Base-by-base conservation (phyloP, 2,797 vertebrate genomes). In the Cyprinella venusta region DNA sequence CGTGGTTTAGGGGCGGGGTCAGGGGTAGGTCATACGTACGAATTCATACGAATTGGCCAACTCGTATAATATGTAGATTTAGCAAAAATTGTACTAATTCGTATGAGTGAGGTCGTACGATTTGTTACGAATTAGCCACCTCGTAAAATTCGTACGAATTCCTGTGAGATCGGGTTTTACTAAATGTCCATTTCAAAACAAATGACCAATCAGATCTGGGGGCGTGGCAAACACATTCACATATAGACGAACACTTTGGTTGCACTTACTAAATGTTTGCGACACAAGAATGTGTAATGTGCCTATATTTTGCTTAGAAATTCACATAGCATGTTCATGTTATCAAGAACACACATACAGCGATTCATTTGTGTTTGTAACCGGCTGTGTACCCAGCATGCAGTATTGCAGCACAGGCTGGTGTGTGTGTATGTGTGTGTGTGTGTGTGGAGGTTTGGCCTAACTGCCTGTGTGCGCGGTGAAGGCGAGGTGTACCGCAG, bases 401-500 rank as follows among this genome's bases (percentile, higher is more conserved):
- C 69, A 63, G 26, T 36, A 61, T 13, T 61, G 30, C 30, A 36
- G 30, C 42, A 54, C 8, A 33, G 10, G 79, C 40, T 42, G 81
- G 74, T 18, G 45, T 81, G 45, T 72, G 36, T 40, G 45, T 81
- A 33, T 72, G 36, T 40, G 61, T 52, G 30, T 45, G 81, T 76
- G 80, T 67, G 70, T 24, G 72, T 48, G 81, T 74, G 38, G 40
- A 76, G 79, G 79, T 69, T 85, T 83, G 80, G 75, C 84, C 84
- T 82, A 89, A 90, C 88, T 87, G 88, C 85, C 88, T 82, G 64
- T 67, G 61, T 54, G 21, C 45, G 68, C 40, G 30, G 77, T 79
- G 71, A 69, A 85, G 86, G 83, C 30, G 79, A 88, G 83, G 86
- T 84, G 80, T 86, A 87, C 88, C 87, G 69, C 87, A 88, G 82